Conservation (phyloP, 2,113 vertebrate species). For the Gallinago jamesoni region DNA sequence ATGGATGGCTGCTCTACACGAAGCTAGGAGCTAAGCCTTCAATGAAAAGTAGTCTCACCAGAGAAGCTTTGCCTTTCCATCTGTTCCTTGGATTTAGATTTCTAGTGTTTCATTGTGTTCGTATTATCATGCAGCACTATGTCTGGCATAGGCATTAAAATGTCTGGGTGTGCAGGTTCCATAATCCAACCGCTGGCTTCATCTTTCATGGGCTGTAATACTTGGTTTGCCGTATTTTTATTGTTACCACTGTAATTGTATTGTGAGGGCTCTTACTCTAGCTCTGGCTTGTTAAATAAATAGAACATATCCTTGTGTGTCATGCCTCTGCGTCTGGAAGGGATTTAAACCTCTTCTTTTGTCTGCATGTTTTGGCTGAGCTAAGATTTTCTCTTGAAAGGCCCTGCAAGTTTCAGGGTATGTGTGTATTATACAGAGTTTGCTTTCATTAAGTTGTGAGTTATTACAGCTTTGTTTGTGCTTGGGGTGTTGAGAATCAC, state of each 20-base stretch:
- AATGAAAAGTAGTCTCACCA: not conserved
- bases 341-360: slow-evolving; percentile 61
- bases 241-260: slow-evolving; percentile 59
- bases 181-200: not conserved
- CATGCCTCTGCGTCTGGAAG: slow-evolving; percentile 10
- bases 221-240: slow-evolving; percentile 45
- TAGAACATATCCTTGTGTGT: slow-evolving; percentile 55
- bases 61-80: slow-evolving; percentile 7
- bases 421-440: slow-evolving; percentile 18
- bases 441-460: slow-evolving; percentile 38
- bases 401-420: not conserved
- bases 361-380: slow-evolving; percentile 47
- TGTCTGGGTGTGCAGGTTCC: slow-evolving; percentile 51
- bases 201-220: not conserved
- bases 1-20: not conserved
- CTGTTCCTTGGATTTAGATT: slow-evolving; percentile 20
- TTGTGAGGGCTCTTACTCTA: slow-evolving; percentile 36
- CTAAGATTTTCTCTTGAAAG: slow-evolving; percentile 55
- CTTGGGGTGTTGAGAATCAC: not conserved
- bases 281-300: slow-evolving; percentile 53
- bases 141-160: slow-evolving; percentile 63
- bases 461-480: slow-evolving; percentile 54
- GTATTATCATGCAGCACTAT: not conserved
- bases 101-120: slow-evolving; percentile 32
- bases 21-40: not conserved